Percentiles rank a stretch among this genome's conserved stretches.
These are phyloP conservation scores for Tragelaphus scriptus DNA, from an alignment of 2,113 vertebrate genomes.

Conservation along the genomic window DNA sequence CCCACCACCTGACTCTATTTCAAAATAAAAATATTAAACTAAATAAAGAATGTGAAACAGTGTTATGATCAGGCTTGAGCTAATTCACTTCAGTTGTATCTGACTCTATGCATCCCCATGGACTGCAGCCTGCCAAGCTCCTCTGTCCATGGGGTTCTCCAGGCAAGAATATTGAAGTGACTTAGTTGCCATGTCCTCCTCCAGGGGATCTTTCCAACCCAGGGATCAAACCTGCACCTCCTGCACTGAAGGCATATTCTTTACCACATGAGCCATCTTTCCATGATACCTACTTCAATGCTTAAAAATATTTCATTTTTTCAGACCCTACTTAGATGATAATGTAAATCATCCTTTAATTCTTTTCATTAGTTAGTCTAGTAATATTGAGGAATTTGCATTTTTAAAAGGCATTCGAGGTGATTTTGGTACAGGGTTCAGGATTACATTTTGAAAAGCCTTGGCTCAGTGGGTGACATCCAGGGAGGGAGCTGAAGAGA, in stretches of 20 bases:
- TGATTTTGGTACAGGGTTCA: not conserved
- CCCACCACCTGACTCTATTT: not conserved
- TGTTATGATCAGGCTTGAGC: not conserved
- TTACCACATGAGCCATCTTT: not conserved
- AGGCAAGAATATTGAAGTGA: not conserved
- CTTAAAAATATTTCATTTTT: slow-evolving; percentile 15
- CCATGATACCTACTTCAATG: not conserved
- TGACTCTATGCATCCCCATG: not conserved
- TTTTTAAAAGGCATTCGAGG: not conserved
- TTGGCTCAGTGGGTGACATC: not conserved
- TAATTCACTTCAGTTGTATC: not conserved
- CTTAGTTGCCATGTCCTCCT: not conserved
- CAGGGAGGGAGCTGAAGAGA: not conserved
- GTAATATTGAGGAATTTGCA: not conserved
- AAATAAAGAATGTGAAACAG: not conserved
- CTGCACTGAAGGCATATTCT: not conserved
- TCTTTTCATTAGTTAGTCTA: not conserved
- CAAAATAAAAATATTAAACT: slow-evolving; percentile 1
- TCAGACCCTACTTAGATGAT: not conserved
- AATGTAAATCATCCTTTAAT: not conserved
- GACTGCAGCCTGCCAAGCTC: not conserved
- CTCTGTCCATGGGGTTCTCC: not conserved
- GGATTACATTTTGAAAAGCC: not conserved
- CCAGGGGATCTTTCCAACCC: not conserved
- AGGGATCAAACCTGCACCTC: not conserved